A percentile compares a stretch with the other conserved stretches of the same genome.
phyloP scores from a whole-genome alignment of 2,888 invertebrate genomes.

The Agrotis ipsilon region DNA sequence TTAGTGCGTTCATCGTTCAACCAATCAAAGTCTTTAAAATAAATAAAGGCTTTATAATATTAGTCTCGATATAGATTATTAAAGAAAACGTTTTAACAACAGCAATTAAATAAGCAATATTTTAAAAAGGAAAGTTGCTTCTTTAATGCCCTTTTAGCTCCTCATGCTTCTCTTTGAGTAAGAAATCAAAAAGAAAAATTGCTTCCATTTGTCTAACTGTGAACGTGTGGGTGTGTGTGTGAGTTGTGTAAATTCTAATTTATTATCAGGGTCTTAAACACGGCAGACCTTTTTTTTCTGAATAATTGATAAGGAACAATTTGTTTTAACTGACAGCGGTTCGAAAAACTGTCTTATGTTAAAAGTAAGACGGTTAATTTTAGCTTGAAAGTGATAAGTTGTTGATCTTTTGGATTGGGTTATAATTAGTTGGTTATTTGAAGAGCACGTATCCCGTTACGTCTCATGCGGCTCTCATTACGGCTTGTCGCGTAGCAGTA shows the following conservation, averaged over 20 bases:
- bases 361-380: conserved; percentile 18
- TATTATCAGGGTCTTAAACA: conserved; percentile 37
- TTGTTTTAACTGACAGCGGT: conserved; percentile 29
- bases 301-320: conserved; percentile 47
- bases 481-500: too few relatives aligned
- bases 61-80: neutral
- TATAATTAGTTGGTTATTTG: neutral
- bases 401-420: neutral
- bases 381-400: conserved; percentile 5
- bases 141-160: neutral
- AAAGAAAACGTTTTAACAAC: neutral
- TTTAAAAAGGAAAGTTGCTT: conserved; percentile 1
- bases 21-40: too few relatives aligned
- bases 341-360: conserved; percentile 11
- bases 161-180: neutral
- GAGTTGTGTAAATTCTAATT: conserved; percentile 40
- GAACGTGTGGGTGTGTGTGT: neutral
- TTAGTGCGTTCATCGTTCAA: too few relatives aligned
- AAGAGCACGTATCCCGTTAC: neutral
- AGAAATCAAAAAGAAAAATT: conserved; percentile 37
- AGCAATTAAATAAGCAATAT: neutral
- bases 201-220: conserved; percentile 37
- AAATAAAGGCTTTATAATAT: too few relatives aligned
- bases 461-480: too few relatives aligned
- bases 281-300: conserved; percentile 24